These are phyloP conservation scores for Periophthalmodon schlosseri DNA, from an alignment of 2,113 vertebrate genomes.

Conservation along the genomic window DNA sequence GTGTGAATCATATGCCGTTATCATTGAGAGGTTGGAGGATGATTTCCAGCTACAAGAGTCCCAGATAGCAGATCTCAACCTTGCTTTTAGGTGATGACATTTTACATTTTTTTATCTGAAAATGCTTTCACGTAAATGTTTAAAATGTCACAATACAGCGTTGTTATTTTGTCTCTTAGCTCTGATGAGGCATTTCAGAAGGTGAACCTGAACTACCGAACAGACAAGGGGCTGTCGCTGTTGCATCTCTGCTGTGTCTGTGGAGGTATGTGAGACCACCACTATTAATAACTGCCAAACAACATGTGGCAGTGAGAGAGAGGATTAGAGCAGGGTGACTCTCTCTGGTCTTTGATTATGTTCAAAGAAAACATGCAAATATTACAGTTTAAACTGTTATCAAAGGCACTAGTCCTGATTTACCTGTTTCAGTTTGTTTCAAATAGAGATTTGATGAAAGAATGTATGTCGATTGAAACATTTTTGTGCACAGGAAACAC, in stretches of 20 bases:
- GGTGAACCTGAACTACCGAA: constrained; percentile 91
- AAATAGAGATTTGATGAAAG: not conserved
- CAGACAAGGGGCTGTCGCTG: constrained; percentile 88
- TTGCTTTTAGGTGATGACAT: constrained; percentile 85
- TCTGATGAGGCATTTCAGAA: constrained; percentile 93
- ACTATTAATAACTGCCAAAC: constrained; percentile 63
- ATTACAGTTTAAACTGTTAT: not conserved
- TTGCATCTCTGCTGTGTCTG: constrained; percentile 92
- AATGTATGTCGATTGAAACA: not conserved
- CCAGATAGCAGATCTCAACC: constrained; percentile 82
- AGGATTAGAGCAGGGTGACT: constrained; percentile 30
- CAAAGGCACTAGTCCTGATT: not conserved
- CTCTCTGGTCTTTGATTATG: constrained; percentile 27
- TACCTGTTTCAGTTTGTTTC: not conserved
- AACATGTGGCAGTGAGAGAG: constrained; percentile 32
- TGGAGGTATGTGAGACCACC: constrained; percentile 78
- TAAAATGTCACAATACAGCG: constrained; percentile 4
- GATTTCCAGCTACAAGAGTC: constrained; percentile 87
- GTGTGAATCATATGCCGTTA: constrained; percentile 87
- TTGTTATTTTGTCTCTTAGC: constrained; percentile 70
- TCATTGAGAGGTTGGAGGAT: constrained; percentile 86
- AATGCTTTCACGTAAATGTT: not conserved
- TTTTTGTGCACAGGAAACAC: constrained; percentile 82
- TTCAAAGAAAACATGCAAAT: not conserved
- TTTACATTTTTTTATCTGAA: not conserved